Percentiles rank a stretch among this genome's conserved stretches.
These are phyloP conservation scores for Felis chaus DNA, from an alignment of 2,113 vertebrate species.

Conservation along the genomic window DNA sequence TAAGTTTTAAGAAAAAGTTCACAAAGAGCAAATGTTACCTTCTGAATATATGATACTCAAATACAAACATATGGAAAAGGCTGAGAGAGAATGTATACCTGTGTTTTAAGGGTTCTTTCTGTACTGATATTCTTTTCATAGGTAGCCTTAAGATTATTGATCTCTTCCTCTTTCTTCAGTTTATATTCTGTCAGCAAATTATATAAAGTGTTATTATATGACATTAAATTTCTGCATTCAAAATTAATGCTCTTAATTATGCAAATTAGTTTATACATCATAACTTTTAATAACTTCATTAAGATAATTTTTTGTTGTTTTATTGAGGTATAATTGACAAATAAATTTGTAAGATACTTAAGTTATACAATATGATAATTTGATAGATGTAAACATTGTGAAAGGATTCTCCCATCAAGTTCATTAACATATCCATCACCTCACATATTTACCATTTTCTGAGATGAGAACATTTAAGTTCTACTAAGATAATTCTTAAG, in stretches of 20 bases:
- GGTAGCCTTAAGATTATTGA: conserved; percentile 88
- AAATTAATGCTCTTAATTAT: conserved; percentile 56
- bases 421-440: not conserved
- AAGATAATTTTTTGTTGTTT: not conserved
- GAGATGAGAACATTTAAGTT: conserved; percentile 12
- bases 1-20: conserved; percentile 19
- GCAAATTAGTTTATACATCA: not conserved
- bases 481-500: conserved; percentile 32
- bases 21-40: conserved; percentile 37
- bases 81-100: conserved; percentile 85
- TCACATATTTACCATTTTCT: not conserved
- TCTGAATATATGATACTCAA: conserved; percentile 20
- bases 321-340: not conserved
- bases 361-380: not conserved
- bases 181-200: conserved; percentile 86
- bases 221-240: conserved; percentile 48
- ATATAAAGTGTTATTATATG: conserved; percentile 46
- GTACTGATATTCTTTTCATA: conserved; percentile 94
- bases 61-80: not conserved
- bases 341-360: not conserved
- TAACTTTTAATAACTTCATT: conserved; percentile 34
- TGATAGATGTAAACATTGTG: not conserved
- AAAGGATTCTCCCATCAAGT: not conserved
- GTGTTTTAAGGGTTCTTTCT: conserved; percentile 97
- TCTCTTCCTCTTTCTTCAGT: conserved; percentile 90